Percentiles rank a stretch among this genome's conserved stretches.
Evolutionary conservation across 2,797 vertebrate species (phyloP).

Genomic region (Syngnathus acus): DNA sequence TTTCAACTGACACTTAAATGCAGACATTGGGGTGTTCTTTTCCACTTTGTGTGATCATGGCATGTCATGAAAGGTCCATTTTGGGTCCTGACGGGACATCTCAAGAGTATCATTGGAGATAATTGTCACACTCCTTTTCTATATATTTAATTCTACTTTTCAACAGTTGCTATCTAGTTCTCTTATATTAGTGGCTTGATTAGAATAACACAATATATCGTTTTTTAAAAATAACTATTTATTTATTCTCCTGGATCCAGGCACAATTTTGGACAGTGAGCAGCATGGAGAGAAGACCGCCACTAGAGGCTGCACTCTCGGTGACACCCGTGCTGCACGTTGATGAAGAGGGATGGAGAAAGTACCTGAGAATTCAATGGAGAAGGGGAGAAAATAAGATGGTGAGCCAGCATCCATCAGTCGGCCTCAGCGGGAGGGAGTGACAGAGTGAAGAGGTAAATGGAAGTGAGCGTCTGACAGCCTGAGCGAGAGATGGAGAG

Average conservation of each 20-base stretch:
- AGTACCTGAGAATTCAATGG: conserved; percentile 44
- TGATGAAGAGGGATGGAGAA: conserved; percentile 56
- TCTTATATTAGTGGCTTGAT: too few species aligned
- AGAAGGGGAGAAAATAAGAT: conserved; percentile 38
- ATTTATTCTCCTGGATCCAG: not conserved
- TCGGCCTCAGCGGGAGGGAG: conserved; percentile 32
- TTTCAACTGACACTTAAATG: not conserved
- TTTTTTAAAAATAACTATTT: too few species aligned
- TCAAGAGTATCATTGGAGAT: too few species aligned
- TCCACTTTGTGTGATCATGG: not conserved
- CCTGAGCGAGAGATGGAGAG: conserved; percentile 24
- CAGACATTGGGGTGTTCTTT: not conserved
- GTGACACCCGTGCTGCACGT: conserved; percentile 33
- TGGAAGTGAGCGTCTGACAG: conserved; percentile 26
- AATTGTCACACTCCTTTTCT: too few species aligned
- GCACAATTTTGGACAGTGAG: conserved; percentile 9
- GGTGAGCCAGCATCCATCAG: conserved; percentile 32
- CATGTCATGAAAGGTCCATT: not conserved
- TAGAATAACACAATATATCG: too few species aligned
- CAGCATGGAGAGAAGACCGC: conserved; percentile 37
- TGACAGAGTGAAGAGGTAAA: conserved; percentile 36
- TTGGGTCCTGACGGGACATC: too few species aligned
- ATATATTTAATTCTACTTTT: too few species aligned
- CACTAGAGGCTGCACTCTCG: conserved; percentile 73
- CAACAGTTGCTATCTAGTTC: too few species aligned